Conservation (phyloP, 2,113 vertebrate genomes). For the Corvus hawaiiensis region DNA sequence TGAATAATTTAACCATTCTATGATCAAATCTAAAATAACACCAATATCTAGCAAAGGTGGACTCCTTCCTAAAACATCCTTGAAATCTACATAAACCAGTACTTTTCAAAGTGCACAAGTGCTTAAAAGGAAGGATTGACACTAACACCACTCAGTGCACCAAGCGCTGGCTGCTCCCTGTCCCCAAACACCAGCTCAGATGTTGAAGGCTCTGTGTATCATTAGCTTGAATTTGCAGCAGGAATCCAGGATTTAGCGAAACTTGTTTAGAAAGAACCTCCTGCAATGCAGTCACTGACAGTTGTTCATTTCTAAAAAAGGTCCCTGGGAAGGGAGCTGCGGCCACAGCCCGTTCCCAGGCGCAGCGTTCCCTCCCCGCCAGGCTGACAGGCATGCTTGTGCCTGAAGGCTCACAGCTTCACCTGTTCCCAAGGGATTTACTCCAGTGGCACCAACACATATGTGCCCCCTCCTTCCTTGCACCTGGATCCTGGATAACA, state of each 20-base stretch:
- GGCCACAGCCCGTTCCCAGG: background rate
- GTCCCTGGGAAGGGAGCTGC: background rate
- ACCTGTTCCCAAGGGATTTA: background rate
- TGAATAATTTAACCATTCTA: background rate
- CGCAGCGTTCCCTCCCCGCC: fast-evolving
- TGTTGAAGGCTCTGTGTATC: background rate
- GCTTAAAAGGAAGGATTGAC: background rate
- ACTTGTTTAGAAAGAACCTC: background rate
- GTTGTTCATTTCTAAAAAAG: background rate
- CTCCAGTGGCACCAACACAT: background rate
- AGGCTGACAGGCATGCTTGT: background rate
- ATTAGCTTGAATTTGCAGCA: background rate
- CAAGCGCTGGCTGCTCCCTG: fast-evolving
- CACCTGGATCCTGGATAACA: background rate
- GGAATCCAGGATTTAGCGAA: background rate
- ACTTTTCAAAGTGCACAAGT: background rate
- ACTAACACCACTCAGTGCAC: background rate
- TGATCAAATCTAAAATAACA: background rate
- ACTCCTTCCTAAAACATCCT: background rate
- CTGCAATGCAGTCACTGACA: background rate
- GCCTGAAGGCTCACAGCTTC: background rate
- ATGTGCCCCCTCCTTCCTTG: background rate
- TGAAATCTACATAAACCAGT: fast-evolving
- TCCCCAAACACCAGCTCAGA: background rate
- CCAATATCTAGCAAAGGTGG: background rate